Evolutionary conservation across 2,888 invertebrate species (phyloP), one percentile per base, ranked within the genome.

Genomic region (Dryocosmus kuriphilus): DNA sequence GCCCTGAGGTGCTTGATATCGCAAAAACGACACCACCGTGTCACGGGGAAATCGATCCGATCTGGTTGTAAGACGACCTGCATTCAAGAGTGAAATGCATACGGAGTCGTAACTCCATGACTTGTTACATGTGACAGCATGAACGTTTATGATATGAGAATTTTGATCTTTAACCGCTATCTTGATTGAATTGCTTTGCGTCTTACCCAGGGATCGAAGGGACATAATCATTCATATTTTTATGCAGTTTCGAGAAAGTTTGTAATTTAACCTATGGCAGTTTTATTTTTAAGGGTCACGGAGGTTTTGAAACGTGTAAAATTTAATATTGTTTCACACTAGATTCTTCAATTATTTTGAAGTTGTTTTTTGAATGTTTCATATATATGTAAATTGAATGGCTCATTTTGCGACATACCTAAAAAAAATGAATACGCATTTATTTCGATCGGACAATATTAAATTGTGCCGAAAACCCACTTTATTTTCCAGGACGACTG

Each of bases 31-130:
- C 81, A 81, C 78, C 83, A 75, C 78, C 83, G 85, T 86, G 85
- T 84, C 85, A 85, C 80, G 84, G 85, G 11, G 84, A 87, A 88
- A 88, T 88, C 83, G 86, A 88, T 88, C 84, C 87, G 86, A 87
- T 87, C 86, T 87, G 86, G 85, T 86, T 86, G 86, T 86, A 85
- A 85, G 82, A 60, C 24, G 57, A 60, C 24, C 57, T 60, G 57
- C 57, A 60, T 60, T 60, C 24, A 60, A 5, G 57, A 60, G 24
- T 60, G 24, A 60, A 60, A 60, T 60, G 24, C 22, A 62, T 16
- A 75, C 22, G 74, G 8, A n/a, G 46, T 24, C 62, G 75, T 24
- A 61, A 76, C 38, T 79, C 74, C 79, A 79, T 79, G 78, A 77
- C 57, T 79, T 78, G 71, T 75, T 74, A 77, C 74, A 79, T 76